Conservation (phyloP, 2,113 vertebrate genomes). For the Phyllostomus discolor region DNA sequence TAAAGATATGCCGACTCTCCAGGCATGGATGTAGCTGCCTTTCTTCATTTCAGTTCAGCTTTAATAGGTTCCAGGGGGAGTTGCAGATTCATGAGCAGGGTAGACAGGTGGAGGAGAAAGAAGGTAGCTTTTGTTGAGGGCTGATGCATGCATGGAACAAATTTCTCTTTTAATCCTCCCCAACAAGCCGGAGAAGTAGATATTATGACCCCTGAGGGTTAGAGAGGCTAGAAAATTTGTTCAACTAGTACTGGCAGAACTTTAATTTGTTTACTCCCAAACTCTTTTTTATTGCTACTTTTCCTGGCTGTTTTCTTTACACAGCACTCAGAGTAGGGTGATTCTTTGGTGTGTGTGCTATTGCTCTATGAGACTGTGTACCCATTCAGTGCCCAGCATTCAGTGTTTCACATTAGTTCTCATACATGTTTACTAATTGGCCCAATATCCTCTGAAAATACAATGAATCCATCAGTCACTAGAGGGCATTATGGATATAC, state of each 20-base stretch:
- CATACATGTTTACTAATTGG: neutral
- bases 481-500: constrained; percentile 41
- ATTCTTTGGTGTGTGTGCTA: neutral
- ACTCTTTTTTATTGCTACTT: neutral
- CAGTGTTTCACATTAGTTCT: neutral
- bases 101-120: neutral
- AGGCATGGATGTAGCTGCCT: neutral
- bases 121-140: neutral
- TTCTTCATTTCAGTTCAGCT: neutral
- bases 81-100: neutral
- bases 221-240: neutral
- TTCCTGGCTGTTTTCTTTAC: neutral
- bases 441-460: neutral
- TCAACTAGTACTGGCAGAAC: neutral
- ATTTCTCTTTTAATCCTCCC: neutral
- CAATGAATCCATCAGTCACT: constrained; percentile 25
- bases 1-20: neutral
- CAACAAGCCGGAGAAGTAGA: neutral
- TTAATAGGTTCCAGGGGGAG: neutral
- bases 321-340: neutral
- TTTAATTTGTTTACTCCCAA: neutral
- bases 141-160: neutral
- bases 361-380: neutral
- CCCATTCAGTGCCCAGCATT: neutral
- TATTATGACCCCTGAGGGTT: neutral